A percentile compares a stretch with the other conserved stretches of the same genome.
These are phyloP conservation scores for Drosophila melanosoma DNA, from an alignment of 2,888 invertebrate genomes.

Conservation along the genomic window DNA sequence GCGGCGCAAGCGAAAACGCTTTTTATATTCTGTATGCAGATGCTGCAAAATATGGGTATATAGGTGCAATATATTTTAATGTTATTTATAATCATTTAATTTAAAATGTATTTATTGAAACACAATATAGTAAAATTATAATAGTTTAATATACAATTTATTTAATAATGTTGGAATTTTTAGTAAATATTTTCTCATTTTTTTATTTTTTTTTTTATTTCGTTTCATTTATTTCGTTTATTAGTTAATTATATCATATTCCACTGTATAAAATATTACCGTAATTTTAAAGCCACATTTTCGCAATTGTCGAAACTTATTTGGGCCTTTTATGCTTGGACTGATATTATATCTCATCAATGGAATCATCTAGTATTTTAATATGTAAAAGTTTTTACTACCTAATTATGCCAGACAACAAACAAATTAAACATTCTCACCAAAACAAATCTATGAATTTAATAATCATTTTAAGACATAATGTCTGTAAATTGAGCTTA, in stretches of 20 bases:
- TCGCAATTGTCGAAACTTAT: too few species aligned
- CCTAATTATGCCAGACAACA: neutral
- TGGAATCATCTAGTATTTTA: neutral
- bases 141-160: neutral
- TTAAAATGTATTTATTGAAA: neutral
- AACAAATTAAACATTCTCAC: neutral
- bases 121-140: too few species aligned
- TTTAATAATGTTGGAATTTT: neutral
- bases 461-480: neutral
- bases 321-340: too few species aligned
- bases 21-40: constrained; percentile 40
- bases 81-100: neutral
- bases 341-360: neutral
- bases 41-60: neutral
- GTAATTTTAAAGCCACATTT: too few species aligned
- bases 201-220: too few species aligned
- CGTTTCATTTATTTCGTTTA: neutral
- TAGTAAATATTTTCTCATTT: too few species aligned
- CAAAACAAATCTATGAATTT: neutral
- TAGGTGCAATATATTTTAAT: neutral
- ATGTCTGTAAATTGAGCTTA: neutral
- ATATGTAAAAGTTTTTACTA: neutral
- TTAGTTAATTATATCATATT: neutral
- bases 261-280: neutral
- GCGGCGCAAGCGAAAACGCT: constrained; percentile 73